phyloP scores from a whole-genome alignment of 2,113 vertebrate genomes.

The Catharus fuscescens region DNA sequence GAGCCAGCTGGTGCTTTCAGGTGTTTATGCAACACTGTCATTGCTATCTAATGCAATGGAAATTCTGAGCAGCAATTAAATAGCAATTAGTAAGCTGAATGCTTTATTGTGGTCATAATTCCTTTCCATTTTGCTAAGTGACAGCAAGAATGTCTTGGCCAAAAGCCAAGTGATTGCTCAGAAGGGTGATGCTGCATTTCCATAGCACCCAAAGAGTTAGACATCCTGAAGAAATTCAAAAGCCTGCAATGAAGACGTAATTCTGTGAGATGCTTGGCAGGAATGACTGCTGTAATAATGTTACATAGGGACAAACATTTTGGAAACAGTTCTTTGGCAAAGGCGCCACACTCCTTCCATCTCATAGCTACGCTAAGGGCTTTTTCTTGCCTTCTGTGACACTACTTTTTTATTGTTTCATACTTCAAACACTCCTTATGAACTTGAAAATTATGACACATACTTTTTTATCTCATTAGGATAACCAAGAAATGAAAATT shows the following conservation, averaged over 20 bases:
- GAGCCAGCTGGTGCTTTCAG: neutral
- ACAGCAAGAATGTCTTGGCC: neutral
- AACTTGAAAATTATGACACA: neutral
- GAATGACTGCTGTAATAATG: neutral
- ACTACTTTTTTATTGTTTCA: neutral
- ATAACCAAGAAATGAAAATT: neutral
- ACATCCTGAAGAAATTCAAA: neutral
- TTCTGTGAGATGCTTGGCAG: neutral
- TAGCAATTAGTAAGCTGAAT: constrained; percentile 29
- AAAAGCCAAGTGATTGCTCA: neutral
- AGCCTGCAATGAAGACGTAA: neutral
- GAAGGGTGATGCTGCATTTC: neutral
- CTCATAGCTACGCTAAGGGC: neutral
- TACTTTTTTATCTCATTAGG: neutral
- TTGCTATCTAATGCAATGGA: neutral
- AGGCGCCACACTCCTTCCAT: fast-evolving
- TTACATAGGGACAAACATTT: neutral
- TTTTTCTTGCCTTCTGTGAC: neutral
- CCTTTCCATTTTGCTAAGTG: neutral
- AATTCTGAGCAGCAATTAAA: constrained; percentile 36
- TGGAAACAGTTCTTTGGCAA: neutral
- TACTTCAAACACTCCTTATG: neutral
- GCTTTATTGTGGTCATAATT: constrained; percentile 37
- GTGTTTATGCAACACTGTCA: neutral
- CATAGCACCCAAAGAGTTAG: neutral